Evolutionary conservation across 2,888 invertebrate species (phyloP), one percentile per base, ranked within the genome.

Genomic region (Melanargia galathea): DNA sequence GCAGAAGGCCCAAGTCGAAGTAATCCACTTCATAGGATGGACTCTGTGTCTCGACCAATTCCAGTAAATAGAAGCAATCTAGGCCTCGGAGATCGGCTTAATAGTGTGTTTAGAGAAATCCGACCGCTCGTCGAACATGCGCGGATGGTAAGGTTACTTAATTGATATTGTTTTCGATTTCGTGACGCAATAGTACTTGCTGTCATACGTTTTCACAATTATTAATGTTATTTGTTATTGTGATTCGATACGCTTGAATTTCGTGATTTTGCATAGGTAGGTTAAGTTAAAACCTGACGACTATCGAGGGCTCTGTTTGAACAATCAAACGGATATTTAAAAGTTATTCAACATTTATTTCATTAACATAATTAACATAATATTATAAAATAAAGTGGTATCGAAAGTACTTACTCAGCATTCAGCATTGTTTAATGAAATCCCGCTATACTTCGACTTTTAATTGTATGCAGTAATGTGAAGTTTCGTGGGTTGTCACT

Each of bases 71-170:
- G 89, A 69, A 84, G 71, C 73, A 87, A 83, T 73, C 67, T 89
- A 66, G 87, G 91, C 45, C 75, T 91, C 45, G 89, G 90, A 13
- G 91, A 91, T 67, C 85, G 90, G 18, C 79, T 91, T 22, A 88
- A 87, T 65, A 87, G 76, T 77, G 89, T 90, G 18, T 87, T 94
- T 67, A 92, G 94, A 73, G 94, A 93, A 82, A 93, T 94, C 58
- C 91, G 94, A 73, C 94, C 94, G n/a, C 84, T 94, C 6, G 93
- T 94, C 13, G 93, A 94, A 82, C 92, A 93, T 75, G 93, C 93
- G 56, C 87, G 93, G 63, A 92, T 89, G 84, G 92, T 92, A 84
- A 80, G 59, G 20, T 51, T 16, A 18, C 18, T 10, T 3, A 24
- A 49, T 40, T 60, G 4, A 40, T 38, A 24, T 57, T 49, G 13